Evolutionary conservation across 1,140 invertebrate genomes (phyloP).

Genomic region (Panagrolaimus sp.): DNA sequence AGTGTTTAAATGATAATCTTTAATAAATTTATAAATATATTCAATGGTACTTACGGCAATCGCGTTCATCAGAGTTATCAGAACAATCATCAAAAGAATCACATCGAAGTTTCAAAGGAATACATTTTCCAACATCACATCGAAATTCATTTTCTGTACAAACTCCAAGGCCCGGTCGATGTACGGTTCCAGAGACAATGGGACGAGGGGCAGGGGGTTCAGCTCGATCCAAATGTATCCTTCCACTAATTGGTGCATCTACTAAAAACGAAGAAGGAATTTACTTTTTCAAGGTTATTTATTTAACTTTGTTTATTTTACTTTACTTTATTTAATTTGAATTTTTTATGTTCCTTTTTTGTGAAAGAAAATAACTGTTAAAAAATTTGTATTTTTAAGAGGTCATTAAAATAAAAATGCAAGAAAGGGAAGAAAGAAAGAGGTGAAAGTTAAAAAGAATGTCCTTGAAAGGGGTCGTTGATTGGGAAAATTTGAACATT

Average conservation of each 20-base stretch:
- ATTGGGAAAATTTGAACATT: too few relatives aligned
- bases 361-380: neutral
- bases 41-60: constrained; percentile 51
- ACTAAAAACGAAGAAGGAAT: neutral
- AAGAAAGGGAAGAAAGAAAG: too few relatives aligned
- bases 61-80: constrained; percentile 52
- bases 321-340: neutral
- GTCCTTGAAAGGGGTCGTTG: too few relatives aligned
- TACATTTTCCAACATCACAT: constrained; percentile 64
- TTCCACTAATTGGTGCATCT: constrained; percentile 3
- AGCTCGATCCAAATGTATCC: neutral
- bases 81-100: constrained; percentile 64
- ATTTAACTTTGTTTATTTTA: neutral
- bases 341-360: neutral
- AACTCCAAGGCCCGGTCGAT: constrained; percentile 31
- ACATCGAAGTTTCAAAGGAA: constrained; percentile 65
- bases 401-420: too few relatives aligned
- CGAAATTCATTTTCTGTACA: constrained; percentile 55
- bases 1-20: too few relatives aligned
- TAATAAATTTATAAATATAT: too few relatives aligned
- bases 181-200: constrained; percentile 22
- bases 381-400: neutral
- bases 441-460: too few relatives aligned
- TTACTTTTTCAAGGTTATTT: too few relatives aligned
- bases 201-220: constrained; percentile 28